Evolutionary conservation across 2,797 vertebrate species (phyloP).

Genomic region (Nasua narica): DNA sequence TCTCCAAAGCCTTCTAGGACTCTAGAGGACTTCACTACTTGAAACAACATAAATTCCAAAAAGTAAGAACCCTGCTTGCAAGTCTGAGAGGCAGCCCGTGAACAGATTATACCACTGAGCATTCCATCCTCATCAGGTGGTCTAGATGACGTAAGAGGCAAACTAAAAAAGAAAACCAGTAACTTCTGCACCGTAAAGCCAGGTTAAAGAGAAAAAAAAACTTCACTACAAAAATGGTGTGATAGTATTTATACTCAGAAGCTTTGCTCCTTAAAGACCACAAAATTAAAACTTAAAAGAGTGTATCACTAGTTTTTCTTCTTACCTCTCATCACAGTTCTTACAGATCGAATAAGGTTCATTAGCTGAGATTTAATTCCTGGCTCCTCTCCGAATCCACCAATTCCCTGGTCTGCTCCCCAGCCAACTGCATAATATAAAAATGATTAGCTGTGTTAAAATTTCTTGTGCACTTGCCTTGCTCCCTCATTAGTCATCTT

Average conservation of each 20-base stretch:
- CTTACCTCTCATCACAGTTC: slow-evolving; percentile 96
- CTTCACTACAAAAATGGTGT: neutral
- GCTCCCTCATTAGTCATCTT: neutral
- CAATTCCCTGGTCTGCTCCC: slow-evolving; percentile 93
- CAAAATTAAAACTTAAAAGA: slow-evolving; percentile 15
- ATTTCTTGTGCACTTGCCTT: neutral
- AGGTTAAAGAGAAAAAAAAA: neutral
- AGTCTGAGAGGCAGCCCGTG: neutral
- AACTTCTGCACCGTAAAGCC: slow-evolving; percentile 10
- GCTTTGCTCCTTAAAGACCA: neutral
- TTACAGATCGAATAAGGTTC: slow-evolving; percentile 93
- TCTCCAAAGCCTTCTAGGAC: neutral
- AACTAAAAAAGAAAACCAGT: neutral
- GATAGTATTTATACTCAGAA: neutral
- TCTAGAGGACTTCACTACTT: neutral
- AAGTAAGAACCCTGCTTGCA: neutral
- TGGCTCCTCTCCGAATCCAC: slow-evolving; percentile 96
- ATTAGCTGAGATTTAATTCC: slow-evolving; percentile 94
- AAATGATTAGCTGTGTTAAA: slow-evolving; percentile 44
- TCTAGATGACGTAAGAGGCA: neutral
- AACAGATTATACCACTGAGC: neutral
- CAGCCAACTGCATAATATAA: slow-evolving; percentile 90
- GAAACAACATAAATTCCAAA: slow-evolving; percentile 2
- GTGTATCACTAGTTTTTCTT: neutral
- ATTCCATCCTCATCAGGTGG: neutral